phyloP scores from a whole-genome alignment of 2,797 vertebrate species.

The Phoeniculus purpureus region DNA sequence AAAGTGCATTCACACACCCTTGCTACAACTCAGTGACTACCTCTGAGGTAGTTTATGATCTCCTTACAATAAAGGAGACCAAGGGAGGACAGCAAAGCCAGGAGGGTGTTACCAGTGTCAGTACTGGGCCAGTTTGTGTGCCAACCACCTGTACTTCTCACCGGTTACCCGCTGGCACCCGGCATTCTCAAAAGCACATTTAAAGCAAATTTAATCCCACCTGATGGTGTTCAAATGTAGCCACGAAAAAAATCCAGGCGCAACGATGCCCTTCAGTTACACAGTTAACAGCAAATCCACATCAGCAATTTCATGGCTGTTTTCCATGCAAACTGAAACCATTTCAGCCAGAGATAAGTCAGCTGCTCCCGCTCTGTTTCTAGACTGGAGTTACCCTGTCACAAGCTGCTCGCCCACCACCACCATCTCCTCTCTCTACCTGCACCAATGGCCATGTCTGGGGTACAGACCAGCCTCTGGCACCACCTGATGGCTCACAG shows the following conservation, averaged over 20 bases:
- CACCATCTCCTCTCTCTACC: fast-evolving
- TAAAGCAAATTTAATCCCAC: background rate
- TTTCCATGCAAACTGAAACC: background rate
- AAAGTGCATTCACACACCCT: background rate
- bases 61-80: background rate
- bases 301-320: background rate
- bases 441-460: fast-evolving
- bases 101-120: background rate
- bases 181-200: background rate
- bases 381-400: background rate
- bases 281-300: background rate
- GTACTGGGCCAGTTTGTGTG: background rate
- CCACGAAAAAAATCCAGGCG: background rate
- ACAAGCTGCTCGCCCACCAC: background rate
- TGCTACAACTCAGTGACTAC: background rate
- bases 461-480: background rate
- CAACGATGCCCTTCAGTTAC: background rate
- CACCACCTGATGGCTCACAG: background rate
- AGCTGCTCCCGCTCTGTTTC: background rate
- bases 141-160: background rate
- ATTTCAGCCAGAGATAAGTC: background rate
- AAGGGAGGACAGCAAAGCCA: background rate
- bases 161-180: background rate
- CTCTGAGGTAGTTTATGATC: background rate
- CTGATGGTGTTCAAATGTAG: background rate